Evolutionary conservation across 2,797 vertebrate species (phyloP).

Genomic region (Sebastes vulpes): DNA sequence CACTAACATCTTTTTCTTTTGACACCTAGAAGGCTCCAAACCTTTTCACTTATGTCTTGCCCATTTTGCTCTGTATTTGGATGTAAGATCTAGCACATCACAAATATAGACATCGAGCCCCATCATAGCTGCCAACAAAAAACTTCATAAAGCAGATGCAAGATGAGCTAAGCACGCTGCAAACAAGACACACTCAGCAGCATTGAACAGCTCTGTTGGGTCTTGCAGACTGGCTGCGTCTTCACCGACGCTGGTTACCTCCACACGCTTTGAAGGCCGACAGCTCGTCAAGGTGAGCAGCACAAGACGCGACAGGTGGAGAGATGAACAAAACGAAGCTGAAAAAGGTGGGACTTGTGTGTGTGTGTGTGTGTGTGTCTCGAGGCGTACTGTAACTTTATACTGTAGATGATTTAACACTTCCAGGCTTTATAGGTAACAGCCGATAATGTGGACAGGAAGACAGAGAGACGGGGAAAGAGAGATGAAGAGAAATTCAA

Average conservation of each 20-base stretch:
- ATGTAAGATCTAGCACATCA: background rate
- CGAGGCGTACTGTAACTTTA: background rate
- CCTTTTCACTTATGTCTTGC: too few relatives aligned
- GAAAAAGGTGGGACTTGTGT: background rate
- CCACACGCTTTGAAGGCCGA: constrained; percentile 1
- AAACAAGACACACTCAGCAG: background rate
- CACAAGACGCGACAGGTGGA: background rate
- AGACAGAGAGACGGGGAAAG: background rate
- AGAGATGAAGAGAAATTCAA: constrained; percentile 10
- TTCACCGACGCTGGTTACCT: background rate
- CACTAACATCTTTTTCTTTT: background rate
- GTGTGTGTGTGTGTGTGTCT: background rate
- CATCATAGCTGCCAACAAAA: background rate
- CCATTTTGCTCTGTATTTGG: fast-evolving
- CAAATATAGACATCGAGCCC: constrained; percentile 9
- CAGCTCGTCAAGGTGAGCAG: background rate
- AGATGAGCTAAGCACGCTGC: background rate
- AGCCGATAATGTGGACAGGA: background rate
- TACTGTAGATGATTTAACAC: background rate
- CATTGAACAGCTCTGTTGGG: background rate
- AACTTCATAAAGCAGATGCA: background rate
- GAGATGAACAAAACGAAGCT: background rate
- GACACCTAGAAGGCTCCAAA: background rate
- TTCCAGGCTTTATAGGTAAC: background rate
- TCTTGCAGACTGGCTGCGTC: background rate